Evolutionary conservation across 92 coral and sea anemone genomes (phyloP).

Genomic region (Chrysogorgia sp.): DNA sequence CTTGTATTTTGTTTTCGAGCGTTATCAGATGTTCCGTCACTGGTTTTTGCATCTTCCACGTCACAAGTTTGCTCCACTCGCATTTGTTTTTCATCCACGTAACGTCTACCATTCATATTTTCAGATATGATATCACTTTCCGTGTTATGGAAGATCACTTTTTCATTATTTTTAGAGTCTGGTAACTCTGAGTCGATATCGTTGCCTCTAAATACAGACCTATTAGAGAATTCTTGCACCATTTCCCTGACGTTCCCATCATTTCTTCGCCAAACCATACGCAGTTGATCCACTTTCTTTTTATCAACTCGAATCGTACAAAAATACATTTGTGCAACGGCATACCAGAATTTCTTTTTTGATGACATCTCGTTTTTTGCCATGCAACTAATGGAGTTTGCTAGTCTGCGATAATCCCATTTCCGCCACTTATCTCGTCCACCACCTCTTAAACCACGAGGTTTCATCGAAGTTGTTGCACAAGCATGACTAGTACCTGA

Average conservation of each 20-base stretch:
- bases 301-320: background rate
- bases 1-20: background rate
- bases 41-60: background rate
- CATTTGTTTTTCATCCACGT: no score
- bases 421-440: background rate
- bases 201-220: background rate
- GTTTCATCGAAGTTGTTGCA: no score
- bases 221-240: background rate
- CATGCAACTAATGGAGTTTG: background rate
- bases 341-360: background rate
- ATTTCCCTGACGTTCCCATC: background rate
- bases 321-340: no score
- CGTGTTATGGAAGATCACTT: background rate
- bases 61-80: no score
- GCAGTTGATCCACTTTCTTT: background rate
- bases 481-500: background rate
- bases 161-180: background rate
- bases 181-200: background rate
- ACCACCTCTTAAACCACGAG: slow-evolving; percentile 1
- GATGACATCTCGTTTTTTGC: background rate
- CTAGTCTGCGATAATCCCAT: slow-evolving; percentile 4
- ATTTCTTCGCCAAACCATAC: slow-evolving; percentile 4
- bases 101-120: no score
- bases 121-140: no score
- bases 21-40: no score